Evolutionary conservation across 2,888 invertebrate genomes (phyloP).

Genomic region (Barypeithes pellucidus): DNA sequence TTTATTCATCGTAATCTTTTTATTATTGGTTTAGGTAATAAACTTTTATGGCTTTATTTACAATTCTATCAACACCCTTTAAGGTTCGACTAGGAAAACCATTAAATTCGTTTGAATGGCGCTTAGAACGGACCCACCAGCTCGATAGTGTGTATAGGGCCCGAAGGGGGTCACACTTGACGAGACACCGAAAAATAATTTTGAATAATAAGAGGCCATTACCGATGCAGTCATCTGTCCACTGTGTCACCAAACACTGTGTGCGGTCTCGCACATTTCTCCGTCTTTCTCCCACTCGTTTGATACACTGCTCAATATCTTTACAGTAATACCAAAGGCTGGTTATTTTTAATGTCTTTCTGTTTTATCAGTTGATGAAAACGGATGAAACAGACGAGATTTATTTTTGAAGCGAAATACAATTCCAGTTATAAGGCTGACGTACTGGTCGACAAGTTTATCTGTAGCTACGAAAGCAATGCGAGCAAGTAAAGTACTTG

Average conservation of each 20-base stretch:
- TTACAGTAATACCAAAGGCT: too few relatives aligned
- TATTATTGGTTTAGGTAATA: slow-evolving; percentile 18
- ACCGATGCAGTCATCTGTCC: slow-evolving; percentile 67
- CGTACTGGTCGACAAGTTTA: too few relatives aligned
- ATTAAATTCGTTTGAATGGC: slow-evolving; percentile 40
- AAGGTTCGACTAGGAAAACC: slow-evolving; percentile 9
- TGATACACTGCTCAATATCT: slow-evolving; percentile 29
- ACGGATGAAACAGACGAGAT: neutral
- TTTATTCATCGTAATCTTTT: slow-evolving; percentile 12
- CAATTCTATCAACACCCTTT: slow-evolving; percentile 22
- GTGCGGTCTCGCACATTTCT: slow-evolving; percentile 64
- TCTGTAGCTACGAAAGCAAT: too few relatives aligned
- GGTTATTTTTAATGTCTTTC: too few relatives aligned
- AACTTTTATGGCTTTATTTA: slow-evolving; percentile 28
- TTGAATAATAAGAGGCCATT: slow-evolving; percentile 51
- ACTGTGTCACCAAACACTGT: slow-evolving; percentile 70
- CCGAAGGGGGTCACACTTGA: slow-evolving; percentile 53
- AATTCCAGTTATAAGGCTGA: too few relatives aligned
- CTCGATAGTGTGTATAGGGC: slow-evolving; percentile 39
- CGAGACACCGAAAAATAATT: slow-evolving; percentile 48
- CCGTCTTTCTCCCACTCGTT: slow-evolving; percentile 45
- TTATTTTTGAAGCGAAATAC: too few relatives aligned
- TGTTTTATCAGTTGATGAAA: too few relatives aligned
- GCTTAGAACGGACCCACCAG: slow-evolving; percentile 46
- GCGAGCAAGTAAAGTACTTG: too few relatives aligned